phyloP scores from a whole-genome alignment of 2,888 invertebrate species.

The Nomada goodeniana region DNA sequence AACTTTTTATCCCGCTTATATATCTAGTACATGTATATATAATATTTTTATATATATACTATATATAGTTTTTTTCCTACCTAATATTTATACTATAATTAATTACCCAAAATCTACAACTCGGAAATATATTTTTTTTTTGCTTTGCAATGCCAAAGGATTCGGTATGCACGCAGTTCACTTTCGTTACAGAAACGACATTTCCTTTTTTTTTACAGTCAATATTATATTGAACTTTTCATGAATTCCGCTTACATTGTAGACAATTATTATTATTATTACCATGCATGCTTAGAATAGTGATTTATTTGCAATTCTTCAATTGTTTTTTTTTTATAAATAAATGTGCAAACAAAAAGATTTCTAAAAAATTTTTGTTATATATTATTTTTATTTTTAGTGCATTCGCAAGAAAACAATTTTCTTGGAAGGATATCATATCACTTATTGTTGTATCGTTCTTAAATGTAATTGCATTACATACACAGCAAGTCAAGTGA shows the following conservation, averaged over 20 bases:
- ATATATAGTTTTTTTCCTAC: constrained; percentile 57
- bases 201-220: constrained; percentile 50
- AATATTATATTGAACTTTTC: constrained; percentile 45
- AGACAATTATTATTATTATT: constrained; percentile 47
- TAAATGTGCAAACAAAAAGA: constrained; percentile 60
- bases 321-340: constrained; percentile 16
- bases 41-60: constrained; percentile 29
- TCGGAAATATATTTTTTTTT: constrained; percentile 42
- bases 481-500: constrained; percentile 39
- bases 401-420: constrained; percentile 40
- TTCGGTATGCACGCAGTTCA: constrained; percentile 44
- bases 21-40: constrained; percentile 54
- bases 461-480: constrained; percentile 49
- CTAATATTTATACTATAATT: constrained; percentile 73
- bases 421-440: constrained; percentile 35
- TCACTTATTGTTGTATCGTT: constrained; percentile 41
- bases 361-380: constrained; percentile 45
- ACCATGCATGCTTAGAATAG: constrained; percentile 41
- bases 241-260: constrained; percentile 60
- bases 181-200: constrained; percentile 29
- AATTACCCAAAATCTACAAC: constrained; percentile 63
- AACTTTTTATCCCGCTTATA: constrained; percentile 74
- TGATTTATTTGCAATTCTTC: constrained; percentile 41
- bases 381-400: constrained; percentile 44
- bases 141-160: constrained; percentile 45